Percentiles rank a stretch among this genome's conserved stretches.
These are phyloP conservation scores for Mellilla xanthometata DNA, from an alignment of 2,888 invertebrate species.

Conservation along the genomic window DNA sequence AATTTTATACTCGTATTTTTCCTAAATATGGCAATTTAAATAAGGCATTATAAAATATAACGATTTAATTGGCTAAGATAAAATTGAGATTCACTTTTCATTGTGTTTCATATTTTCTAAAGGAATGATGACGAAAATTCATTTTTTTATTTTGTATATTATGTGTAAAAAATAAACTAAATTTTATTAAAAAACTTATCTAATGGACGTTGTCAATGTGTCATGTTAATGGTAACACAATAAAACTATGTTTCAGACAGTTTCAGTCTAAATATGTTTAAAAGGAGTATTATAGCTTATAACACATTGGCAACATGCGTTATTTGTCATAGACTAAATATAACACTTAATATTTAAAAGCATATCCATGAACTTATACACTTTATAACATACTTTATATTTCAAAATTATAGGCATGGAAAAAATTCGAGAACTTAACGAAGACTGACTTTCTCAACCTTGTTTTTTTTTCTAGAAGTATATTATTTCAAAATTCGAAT, in stretches of 20 bases:
- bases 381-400: too few relatives aligned
- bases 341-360: conserved; percentile 7
- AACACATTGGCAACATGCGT: conserved; percentile 70
- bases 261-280: conserved; percentile 28
- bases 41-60: background rate
- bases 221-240: conserved; percentile 35
- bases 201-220: conserved; percentile 66
- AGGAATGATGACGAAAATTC: conserved; percentile 17
- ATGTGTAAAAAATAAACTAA: background rate
- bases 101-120: conserved; percentile 10
- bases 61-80: conserved; percentile 18
- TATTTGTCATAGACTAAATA: conserved; percentile 20
- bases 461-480: too few relatives aligned
- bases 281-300: conserved; percentile 29
- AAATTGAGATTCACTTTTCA: conserved; percentile 14
- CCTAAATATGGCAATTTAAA: conserved; percentile 20
- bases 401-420: too few relatives aligned
- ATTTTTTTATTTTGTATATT: background rate
- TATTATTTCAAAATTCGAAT: too few relatives aligned
- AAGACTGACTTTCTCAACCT: too few relatives aligned
- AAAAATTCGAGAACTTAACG: too few relatives aligned
- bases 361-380: conserved; percentile 19
- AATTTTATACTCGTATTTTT: conserved; percentile 1
- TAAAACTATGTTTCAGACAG: conserved; percentile 21
- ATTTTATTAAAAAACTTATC: background rate